Percentiles rank a stretch among this genome's conserved stretches.
phyloP scores from a whole-genome alignment of 2,888 invertebrate species.

The Lottia scabra region DNA sequence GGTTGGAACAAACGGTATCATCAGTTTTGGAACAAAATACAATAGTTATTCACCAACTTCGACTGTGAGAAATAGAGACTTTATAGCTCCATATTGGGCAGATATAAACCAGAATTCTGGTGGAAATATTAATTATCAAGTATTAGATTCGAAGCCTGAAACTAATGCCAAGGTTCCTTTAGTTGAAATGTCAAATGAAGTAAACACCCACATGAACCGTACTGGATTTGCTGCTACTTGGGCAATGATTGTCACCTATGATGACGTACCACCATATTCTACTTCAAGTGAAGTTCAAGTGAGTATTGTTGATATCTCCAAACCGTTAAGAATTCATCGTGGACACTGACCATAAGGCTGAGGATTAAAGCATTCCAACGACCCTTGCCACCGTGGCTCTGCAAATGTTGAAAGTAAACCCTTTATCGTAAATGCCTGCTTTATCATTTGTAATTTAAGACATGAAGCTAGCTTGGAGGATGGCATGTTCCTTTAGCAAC shows the following conservation, averaged over 20 bases:
- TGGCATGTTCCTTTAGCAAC: no score
- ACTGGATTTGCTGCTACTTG: conserved; percentile 5
- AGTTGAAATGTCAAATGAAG: no score
- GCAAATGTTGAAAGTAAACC: no score
- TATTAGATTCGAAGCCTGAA: neutral
- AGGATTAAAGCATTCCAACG: no score
- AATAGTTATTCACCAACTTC: conserved; percentile 12
- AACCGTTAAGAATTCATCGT: no score
- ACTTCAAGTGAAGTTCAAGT: neutral
- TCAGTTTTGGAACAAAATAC: conserved; percentile 20
- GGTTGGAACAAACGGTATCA: conserved; percentile 25
- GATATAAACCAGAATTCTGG: conserved; percentile 6
- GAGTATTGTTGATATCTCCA: no score
- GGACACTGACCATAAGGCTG: no score
- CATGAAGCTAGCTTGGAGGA: no score
- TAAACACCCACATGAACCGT: neutral
- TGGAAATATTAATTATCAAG: conserved; percentile 23
- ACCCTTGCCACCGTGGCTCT: no score
- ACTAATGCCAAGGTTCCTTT: neutral
- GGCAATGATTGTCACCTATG: conserved; percentile 20
- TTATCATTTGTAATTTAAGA: no score
- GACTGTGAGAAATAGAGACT: neutral
- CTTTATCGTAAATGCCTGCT: no score
- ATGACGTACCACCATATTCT: conserved; percentile 16
- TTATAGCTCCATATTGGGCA: conserved; percentile 27